Evolutionary conservation across 2,113 vertebrate genomes (phyloP).

Genomic region (Sclerurus mexicanus): DNA sequence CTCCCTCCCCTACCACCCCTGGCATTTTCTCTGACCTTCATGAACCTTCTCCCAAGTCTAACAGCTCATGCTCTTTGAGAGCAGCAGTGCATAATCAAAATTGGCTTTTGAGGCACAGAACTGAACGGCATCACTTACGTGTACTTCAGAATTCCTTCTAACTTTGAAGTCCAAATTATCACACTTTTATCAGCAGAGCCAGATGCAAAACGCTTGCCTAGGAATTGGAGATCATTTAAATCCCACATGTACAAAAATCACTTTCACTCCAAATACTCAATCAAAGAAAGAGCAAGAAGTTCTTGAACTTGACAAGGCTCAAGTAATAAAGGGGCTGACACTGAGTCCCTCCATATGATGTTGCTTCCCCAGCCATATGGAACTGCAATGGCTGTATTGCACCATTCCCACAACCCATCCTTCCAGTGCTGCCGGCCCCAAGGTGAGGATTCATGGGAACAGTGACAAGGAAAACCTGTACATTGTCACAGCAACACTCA

Average conservation of each 20-base stretch:
- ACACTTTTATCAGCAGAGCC: conserved; percentile 98
- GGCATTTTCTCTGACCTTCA: not conserved
- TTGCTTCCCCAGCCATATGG: accelerated
- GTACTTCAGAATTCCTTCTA: conserved; percentile 98
- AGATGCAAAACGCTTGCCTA: conserved; percentile 96
- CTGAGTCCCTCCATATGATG: not conserved
- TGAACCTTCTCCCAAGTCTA: not conserved
- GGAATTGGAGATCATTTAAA: conserved; percentile 47
- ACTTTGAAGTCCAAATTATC: conserved; percentile 98
- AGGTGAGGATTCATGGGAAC: not conserved
- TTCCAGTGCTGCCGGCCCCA: not conserved
- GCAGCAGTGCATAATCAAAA: not conserved
- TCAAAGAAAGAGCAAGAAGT: conserved; percentile 13
- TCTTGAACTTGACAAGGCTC: not conserved
- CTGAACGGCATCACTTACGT: conserved; percentile 80
- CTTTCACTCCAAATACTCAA: conserved; percentile 1
- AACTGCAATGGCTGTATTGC: accelerated
- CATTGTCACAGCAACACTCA: not conserved
- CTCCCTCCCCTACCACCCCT: not conserved
- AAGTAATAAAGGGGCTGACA: not conserved
- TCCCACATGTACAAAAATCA: not conserved
- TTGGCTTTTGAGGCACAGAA: not conserved
- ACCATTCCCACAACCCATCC: not conserved
- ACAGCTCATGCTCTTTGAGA: not conserved
- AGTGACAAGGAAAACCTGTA: not conserved